These are phyloP conservation scores for Manis javanica DNA, from an alignment of 2,797 vertebrate genomes.

Conservation along the genomic window DNA sequence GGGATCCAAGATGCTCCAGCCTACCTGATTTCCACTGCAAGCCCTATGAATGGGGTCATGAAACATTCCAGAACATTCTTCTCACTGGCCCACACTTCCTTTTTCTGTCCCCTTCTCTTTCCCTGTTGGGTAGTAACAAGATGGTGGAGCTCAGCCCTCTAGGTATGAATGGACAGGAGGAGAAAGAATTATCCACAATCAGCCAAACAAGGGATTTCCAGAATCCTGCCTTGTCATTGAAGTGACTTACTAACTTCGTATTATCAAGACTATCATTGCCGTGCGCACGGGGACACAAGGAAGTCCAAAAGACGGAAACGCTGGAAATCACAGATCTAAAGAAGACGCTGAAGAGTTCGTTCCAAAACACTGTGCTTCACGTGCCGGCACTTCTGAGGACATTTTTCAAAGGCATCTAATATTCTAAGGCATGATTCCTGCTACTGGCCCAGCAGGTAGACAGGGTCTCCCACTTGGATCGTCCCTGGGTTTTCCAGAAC, in stretches of 20 bases:
- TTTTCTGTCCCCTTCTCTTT: neutral
- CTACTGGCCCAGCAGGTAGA: slow-evolving; percentile 82
- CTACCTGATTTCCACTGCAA: neutral
- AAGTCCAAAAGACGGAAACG: neutral
- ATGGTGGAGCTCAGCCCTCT: neutral
- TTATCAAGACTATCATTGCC: neutral
- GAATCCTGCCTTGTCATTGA: neutral
- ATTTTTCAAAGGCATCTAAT: neutral
- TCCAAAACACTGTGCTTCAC: neutral
- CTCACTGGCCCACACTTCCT: neutral
- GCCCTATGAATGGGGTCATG: neutral
- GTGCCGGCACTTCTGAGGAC: neutral
- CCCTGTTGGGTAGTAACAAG: neutral
- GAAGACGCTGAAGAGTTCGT: neutral
- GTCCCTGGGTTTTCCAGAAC: slow-evolving; percentile 87
- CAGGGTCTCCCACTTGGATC: slow-evolving; percentile 88
- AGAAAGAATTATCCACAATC: neutral
- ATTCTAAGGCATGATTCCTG: neutral
- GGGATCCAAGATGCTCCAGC: neutral
- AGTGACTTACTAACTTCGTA: neutral
- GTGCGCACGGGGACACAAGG: neutral
- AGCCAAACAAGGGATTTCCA: neutral
- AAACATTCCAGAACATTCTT: slow-evolving; percentile 40
- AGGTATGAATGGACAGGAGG: neutral
- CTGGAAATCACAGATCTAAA: neutral